These are phyloP conservation scores for Nemotelus nigrinus DNA, from an alignment of 2,888 invertebrate species.

Conservation along the genomic window DNA sequence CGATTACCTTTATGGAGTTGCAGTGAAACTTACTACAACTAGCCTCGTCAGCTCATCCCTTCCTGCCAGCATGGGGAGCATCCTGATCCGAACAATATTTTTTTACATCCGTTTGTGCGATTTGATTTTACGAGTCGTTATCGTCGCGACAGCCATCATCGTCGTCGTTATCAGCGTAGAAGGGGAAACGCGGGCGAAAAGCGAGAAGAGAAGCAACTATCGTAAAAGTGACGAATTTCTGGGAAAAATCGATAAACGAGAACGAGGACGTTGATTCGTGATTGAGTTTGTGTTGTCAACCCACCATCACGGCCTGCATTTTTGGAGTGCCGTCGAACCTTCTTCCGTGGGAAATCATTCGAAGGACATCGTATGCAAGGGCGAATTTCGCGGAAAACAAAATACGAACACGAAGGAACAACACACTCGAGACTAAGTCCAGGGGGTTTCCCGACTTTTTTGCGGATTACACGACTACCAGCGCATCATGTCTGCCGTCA, in stretches of 20 bases:
- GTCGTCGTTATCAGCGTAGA: slow-evolving; percentile 6
- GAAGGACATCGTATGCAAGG: slow-evolving; percentile 23
- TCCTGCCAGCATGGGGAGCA: too few relatives aligned
- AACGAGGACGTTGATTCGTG: slow-evolving; percentile 7
- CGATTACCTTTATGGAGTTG: too few relatives aligned
- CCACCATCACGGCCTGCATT: slow-evolving; percentile 42
- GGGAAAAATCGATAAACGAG: slow-evolving; percentile 42
- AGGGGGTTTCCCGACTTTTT: neutral
- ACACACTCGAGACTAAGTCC: neutral
- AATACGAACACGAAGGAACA: neutral
- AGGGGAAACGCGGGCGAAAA: slow-evolving; percentile 10
- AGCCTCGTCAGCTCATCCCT: too few relatives aligned
- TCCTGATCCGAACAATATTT: too few relatives aligned
- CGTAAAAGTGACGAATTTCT: slow-evolving; percentile 40
- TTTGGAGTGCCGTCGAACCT: slow-evolving; percentile 25
- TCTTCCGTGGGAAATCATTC: slow-evolving; percentile 33
- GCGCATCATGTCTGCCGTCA: slow-evolving; percentile 29
- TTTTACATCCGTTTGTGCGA: too few relatives aligned
- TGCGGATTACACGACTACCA: neutral
- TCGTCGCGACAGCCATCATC: slow-evolving; percentile 28
- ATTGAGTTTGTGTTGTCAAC: slow-evolving; percentile 18
- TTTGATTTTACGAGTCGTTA: neutral
- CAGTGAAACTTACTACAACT: too few relatives aligned
- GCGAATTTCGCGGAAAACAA: slow-evolving; percentile 6
- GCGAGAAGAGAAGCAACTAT: slow-evolving; percentile 23